Conservation (phyloP, 2,113 vertebrate species). For the Lethenteron reissneri region DNA sequence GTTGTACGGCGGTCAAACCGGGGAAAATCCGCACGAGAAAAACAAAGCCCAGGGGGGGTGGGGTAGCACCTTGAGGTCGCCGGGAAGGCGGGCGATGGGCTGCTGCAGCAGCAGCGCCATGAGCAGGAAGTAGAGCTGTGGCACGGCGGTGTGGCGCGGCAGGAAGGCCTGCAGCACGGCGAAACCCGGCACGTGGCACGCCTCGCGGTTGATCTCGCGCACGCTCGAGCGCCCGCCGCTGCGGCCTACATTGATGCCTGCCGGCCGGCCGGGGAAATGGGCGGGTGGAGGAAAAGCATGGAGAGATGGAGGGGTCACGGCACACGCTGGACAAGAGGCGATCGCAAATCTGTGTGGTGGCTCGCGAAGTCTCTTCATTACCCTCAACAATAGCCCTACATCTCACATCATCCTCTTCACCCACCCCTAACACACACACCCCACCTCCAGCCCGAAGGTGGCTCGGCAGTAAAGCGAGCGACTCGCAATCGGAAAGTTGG, state of each 20-base stretch:
- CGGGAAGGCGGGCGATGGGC: constrained; percentile 77
- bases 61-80: constrained; percentile 60
- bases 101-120: constrained; percentile 97
- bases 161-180: constrained; percentile 71
- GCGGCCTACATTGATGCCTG: constrained; percentile 88
- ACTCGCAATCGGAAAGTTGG: no score
- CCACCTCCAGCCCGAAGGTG: no score
- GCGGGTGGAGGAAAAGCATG: not conserved
- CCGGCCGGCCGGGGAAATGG: not conserved
- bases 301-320: not conserved
- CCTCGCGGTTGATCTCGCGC: constrained; percentile 83
- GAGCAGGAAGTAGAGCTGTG: constrained; percentile 87
- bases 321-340: not conserved
- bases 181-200: constrained; percentile 85
- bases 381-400: no score
- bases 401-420: no score
- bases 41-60: no score
- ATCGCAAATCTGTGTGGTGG: not conserved
- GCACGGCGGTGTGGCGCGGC: constrained; percentile 86
- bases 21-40: no score
- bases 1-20: no score
- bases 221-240: constrained; percentile 61
- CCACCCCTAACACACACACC: no score
- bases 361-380: no score
- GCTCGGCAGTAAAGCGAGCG: no score